phyloP scores from a whole-genome alignment of 2,888 invertebrate genomes.

The Drosophila ustulata region DNA sequence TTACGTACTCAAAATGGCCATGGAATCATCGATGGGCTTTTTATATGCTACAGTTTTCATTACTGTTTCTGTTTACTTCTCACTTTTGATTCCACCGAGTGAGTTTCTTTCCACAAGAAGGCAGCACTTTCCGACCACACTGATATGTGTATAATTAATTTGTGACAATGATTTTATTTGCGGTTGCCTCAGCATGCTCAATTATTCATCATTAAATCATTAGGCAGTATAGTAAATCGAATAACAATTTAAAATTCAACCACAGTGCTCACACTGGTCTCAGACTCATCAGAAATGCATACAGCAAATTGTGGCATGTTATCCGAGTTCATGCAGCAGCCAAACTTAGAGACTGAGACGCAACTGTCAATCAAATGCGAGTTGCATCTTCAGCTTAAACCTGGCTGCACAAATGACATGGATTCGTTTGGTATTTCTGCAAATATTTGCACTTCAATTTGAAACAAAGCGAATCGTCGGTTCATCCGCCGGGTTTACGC shows the following conservation, averaged over 20 bases:
- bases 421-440: conserved; percentile 21
- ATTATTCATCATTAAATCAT: not conserved
- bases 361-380: conserved; percentile 20
- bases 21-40: conserved; percentile 35
- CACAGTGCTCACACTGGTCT: too few species aligned
- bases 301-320: not conserved
- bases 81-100: conserved; percentile 29
- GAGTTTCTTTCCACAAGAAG: not conserved
- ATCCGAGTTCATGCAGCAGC: conserved; percentile 1
- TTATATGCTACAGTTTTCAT: conserved; percentile 10
- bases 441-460: conserved; percentile 43
- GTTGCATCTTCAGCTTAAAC: conserved; percentile 19
- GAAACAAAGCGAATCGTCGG: conserved; percentile 33
- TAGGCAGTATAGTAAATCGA: not conserved
- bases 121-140: not conserved
- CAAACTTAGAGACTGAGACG: not conserved
- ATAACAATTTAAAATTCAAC: too few species aligned
- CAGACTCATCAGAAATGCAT: too few species aligned
- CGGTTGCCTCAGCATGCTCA: not conserved
- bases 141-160: conserved; percentile 8
- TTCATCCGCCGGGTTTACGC: conserved; percentile 29
- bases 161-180: not conserved
- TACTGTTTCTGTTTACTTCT: conserved; percentile 28
- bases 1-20: conserved; percentile 64
- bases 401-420: conserved; percentile 2